These are phyloP conservation scores for Sphinx pinastri DNA, from an alignment of 2,888 invertebrate species.

Conservation along the genomic window DNA sequence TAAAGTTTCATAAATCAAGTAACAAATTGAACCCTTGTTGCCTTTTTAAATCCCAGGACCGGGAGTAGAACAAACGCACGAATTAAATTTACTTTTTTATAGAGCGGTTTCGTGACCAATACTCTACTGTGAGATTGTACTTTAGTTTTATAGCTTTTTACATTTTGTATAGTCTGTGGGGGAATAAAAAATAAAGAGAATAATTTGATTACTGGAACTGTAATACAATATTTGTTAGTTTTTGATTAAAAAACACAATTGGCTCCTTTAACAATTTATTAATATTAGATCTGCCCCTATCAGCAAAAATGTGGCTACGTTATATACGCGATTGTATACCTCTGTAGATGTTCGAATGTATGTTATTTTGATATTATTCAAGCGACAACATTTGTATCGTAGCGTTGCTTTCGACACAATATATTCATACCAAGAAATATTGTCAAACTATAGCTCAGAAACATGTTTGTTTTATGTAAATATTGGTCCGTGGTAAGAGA, in stretches of 20 bases:
- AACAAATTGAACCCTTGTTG: conserved; percentile 8
- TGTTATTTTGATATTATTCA: background rate
- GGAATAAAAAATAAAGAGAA: too few species aligned
- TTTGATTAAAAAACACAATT: too few species aligned
- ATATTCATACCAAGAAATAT: background rate
- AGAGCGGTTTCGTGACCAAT: background rate
- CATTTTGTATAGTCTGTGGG: too few species aligned
- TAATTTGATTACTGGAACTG: too few species aligned
- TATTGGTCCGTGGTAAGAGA: background rate
- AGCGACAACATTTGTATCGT: background rate
- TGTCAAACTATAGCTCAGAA: background rate
- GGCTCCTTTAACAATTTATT: too few species aligned
- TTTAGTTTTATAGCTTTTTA: background rate
- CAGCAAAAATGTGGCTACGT: too few species aligned
- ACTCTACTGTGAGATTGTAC: background rate
- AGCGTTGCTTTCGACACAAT: background rate
- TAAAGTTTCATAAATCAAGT: background rate
- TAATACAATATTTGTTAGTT: too few species aligned
- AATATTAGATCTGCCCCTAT: too few species aligned
- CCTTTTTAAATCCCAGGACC: conserved; percentile 13
- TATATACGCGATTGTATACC: too few species aligned
- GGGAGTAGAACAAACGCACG: background rate
- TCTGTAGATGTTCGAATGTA: too few species aligned
- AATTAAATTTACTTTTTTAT: conserved; percentile 13
- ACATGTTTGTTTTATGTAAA: background rate